Evolutionary conservation across 1,140 invertebrate genomes (phyloP).

Genomic region (Mya arenaria): DNA sequence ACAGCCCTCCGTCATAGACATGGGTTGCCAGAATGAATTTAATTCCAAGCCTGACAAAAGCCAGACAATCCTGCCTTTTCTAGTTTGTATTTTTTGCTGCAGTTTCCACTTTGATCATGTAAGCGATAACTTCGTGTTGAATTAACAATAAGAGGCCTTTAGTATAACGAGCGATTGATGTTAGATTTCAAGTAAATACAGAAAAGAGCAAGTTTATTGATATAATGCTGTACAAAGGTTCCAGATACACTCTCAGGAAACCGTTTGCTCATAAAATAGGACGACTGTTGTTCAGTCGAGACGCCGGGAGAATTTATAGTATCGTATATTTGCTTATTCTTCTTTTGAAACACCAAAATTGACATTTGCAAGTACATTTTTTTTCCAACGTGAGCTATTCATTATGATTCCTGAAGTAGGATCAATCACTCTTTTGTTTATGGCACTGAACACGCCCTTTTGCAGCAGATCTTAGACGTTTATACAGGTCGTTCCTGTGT

Average conservation of each 20-base stretch:
- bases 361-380: too few species aligned
- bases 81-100: constrained; percentile 53
- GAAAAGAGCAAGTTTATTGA: constrained; percentile 31
- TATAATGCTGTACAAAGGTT: constrained; percentile 36
- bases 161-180: constrained; percentile 47
- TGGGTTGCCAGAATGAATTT: constrained; percentile 55
- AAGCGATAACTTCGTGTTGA: constrained; percentile 59
- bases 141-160: constrained; percentile 45
- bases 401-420: too few species aligned
- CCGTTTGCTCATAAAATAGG: constrained; percentile 8
- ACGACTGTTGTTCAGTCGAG: background rate
- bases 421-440: too few species aligned
- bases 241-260: constrained; percentile 39
- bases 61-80: constrained; percentile 35
- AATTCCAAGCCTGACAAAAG: constrained; percentile 45
- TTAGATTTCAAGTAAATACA: constrained; percentile 42
- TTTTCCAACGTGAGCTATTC: too few species aligned
- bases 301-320: background rate
- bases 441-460: too few species aligned
- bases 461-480: too few species aligned
- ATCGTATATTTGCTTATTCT: background rate
- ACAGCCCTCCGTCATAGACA: too few species aligned
- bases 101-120: constrained; percentile 52
- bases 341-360: background rate
- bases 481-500: too few species aligned